Base-by-base conservation (phyloP, 1,140 invertebrate genomes). In the Lithobius niger region DNA sequence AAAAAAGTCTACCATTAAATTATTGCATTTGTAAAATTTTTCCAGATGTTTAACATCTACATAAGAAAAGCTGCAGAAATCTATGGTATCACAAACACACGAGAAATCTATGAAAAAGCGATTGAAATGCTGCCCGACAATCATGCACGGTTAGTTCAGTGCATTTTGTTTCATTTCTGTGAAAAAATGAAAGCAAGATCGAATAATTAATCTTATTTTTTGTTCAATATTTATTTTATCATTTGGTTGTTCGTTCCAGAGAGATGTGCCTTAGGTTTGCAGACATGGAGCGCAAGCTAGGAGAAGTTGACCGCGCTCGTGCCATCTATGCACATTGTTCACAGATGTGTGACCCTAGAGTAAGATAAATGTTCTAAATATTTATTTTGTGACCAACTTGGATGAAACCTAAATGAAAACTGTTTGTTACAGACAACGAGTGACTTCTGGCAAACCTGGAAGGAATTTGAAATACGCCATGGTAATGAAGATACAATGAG, bases 401-500 rank as follows among this genome's bases (percentile, higher is more conserved):
- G 31, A 36, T 36, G 31, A n/a, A 10, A 10, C 31, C 6, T 36
- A 10, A 22, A 53, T 60, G 27, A 36, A n/a, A 21, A 4, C 31
- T 22, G 6, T 28, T 6, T 54, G 25, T 2, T 52, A 55, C 56
- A 83, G 80, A 86, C 92, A 1, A 91, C 94, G 6, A 78, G 80
- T 3, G 82, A 87, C 28, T 99, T 99, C 67, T 99, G 97, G 97
- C 84, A 93, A 67, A 88, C 88, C 4, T 99, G 97, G 97, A 97
- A 97, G 74, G 92, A 98, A 63, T 99, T 99, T 77, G 97, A 99
- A 78, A 88, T 97, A 31, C 82, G 88, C 47, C 95, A 99, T 75
- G 97, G 97, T n/a, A 99, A 99, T 75, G 95, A 99, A 72, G 97
- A 99, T 64, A 99, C 96, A 0, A 93, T 99, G 80, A 76, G 94